phyloP scores from a whole-genome alignment of 2,113 vertebrate genomes.

The Rhinogobius similis region DNA sequence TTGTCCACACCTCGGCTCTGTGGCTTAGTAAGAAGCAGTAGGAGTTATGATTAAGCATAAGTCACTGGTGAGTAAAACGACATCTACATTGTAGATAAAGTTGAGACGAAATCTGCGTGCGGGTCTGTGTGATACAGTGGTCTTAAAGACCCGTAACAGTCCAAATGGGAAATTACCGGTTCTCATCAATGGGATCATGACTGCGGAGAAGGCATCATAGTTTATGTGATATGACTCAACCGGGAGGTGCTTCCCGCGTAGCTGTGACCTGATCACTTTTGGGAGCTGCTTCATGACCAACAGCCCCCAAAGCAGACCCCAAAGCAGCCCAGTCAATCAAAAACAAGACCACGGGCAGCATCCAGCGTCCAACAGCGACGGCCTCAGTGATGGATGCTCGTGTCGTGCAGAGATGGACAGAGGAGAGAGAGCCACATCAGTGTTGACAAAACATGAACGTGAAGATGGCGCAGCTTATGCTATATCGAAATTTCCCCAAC shows the following conservation, averaged over 20 bases:
- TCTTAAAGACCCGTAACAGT: conserved; percentile 19
- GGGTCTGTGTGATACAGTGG: conserved; percentile 5
- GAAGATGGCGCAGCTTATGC: conserved; percentile 75
- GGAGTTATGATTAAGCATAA: conserved; percentile 2
- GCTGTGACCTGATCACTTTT: conserved; percentile 33
- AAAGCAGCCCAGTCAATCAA: conserved; percentile 35
- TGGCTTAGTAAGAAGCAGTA: neutral
- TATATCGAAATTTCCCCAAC: conserved; percentile 57
- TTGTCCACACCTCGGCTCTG: neutral
- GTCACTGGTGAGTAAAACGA: conserved; percentile 1
- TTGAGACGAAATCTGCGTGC: neutral
- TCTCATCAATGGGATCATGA: conserved; percentile 39
- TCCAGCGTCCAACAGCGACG: conserved; percentile 21
- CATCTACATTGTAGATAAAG: neutral
- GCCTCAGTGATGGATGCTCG: conserved; percentile 56
- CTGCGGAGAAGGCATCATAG: conserved; percentile 60
- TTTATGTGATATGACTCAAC: conserved; percentile 65
- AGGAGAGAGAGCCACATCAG: conserved; percentile 56
- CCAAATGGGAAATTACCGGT: neutral
- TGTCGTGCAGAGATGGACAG: conserved; percentile 23
- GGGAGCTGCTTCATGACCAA: conserved; percentile 32
- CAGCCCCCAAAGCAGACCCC: neutral
- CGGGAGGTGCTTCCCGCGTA: conserved; percentile 58
- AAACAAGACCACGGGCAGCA: conserved; percentile 19
- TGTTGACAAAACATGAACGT: conserved; percentile 71